phyloP scores from a whole-genome alignment of 2,888 invertebrate species.

The Protophormia terraenovae region DNA sequence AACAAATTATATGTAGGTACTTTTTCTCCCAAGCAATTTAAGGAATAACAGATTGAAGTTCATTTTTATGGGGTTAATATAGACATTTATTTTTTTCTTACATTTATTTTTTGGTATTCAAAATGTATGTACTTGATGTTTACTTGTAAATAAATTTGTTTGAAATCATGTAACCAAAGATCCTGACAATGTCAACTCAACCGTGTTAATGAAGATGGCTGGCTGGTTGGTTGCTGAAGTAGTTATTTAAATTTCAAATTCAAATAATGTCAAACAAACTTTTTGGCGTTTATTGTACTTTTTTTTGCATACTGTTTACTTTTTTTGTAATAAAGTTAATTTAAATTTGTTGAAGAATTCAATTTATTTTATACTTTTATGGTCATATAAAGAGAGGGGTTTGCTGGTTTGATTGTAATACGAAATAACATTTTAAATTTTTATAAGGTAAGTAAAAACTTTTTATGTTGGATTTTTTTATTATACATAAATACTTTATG shows the following conservation, averaged over 20 bases:
- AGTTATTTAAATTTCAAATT: neutral
- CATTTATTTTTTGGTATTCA: neutral
- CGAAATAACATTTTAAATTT: too few species aligned
- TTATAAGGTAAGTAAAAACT: too few species aligned
- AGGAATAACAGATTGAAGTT: neutral
- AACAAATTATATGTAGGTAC: neutral
- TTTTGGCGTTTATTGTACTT: neutral
- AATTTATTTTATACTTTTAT: neutral
- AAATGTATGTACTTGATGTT: neutral
- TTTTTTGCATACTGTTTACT: too few species aligned
- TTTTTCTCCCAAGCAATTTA: neutral
- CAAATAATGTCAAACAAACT: neutral
- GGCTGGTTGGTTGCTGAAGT: neutral
- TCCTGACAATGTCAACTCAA: neutral
- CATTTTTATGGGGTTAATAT: slow-evolving; percentile 1
- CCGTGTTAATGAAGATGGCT: neutral
- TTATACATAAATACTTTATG: too few species aligned
- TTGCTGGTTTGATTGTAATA: too few species aligned
- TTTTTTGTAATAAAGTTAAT: neutral
- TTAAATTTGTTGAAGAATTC: neutral
- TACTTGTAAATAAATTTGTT: neutral
- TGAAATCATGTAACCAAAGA: neutral
- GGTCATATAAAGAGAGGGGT: too few species aligned
- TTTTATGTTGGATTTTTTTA: too few species aligned
- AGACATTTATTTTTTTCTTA: neutral